Evolutionary conservation across 2,888 invertebrate species (phyloP).

Genomic region (Drosophila pseudotalamancana): DNA sequence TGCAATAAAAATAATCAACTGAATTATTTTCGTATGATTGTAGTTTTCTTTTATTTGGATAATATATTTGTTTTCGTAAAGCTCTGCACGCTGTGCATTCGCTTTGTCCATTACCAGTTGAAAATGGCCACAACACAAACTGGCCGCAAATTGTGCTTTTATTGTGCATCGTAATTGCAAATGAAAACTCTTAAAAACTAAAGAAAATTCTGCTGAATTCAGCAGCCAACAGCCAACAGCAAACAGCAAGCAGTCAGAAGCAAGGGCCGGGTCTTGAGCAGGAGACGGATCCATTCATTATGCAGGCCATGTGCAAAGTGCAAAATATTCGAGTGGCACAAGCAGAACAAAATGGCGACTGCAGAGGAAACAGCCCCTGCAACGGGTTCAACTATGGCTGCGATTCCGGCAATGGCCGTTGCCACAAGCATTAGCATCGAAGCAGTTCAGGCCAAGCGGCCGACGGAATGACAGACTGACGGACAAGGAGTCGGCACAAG

Average conservation of each 20-base stretch:
- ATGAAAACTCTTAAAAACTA: constrained; percentile 43
- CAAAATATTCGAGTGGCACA: constrained; percentile 56
- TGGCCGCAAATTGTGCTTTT: constrained; percentile 69
- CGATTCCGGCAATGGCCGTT: constrained; percentile 25
- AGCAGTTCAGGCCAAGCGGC: constrained; percentile 42
- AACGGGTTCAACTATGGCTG: constrained; percentile 16
- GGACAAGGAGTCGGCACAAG: neutral
- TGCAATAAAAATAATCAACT: neutral
- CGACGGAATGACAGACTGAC: neutral
- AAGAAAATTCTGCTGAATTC: constrained; percentile 53
- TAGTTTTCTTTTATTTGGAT: neutral
- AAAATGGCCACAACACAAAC: constrained; percentile 41
- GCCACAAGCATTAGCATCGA: constrained; percentile 61
- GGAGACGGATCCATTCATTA: constrained; percentile 62
- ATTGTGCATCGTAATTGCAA: constrained; percentile 55
- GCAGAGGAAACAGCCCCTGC: constrained; percentile 1
- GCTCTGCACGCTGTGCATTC: neutral
- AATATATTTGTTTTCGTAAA: neutral
- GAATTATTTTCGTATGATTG: neutral
- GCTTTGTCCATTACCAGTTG: constrained; percentile 16
- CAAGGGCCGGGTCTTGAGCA: neutral
- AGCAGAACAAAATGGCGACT: constrained; percentile 21
- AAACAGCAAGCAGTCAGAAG: neutral
- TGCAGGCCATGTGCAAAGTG: constrained; percentile 72
- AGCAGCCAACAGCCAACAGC: constrained; percentile 20